Evolutionary conservation across 2,113 vertebrate species (phyloP).

Genomic region (Brienomyrus brachyistius): DNA sequence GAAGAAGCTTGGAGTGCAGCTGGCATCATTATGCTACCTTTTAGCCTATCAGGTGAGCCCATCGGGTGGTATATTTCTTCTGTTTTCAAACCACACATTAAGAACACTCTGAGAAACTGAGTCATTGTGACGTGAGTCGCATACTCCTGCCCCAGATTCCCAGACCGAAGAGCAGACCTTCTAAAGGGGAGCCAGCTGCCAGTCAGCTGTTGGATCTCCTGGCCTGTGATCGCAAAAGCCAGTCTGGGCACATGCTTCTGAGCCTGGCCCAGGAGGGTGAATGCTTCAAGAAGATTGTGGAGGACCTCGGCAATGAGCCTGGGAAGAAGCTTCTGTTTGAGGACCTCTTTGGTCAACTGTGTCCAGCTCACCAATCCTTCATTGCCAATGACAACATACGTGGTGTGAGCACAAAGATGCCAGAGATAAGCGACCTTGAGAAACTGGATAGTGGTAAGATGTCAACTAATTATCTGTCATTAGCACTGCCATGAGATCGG

Average conservation of each 20-base stretch:
- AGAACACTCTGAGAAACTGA: neutral
- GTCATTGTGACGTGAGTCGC: neutral
- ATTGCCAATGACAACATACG: slow-evolving; percentile 77
- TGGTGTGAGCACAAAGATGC: slow-evolving; percentile 56
- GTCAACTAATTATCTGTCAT: neutral
- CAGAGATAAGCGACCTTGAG: slow-evolving; percentile 66
- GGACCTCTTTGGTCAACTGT: slow-evolving; percentile 64
- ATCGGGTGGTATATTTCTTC: neutral
- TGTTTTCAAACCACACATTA: neutral
- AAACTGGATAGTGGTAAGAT: slow-evolving; percentile 78
- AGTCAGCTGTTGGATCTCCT: slow-evolving; percentile 72
- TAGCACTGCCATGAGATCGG: neutral
- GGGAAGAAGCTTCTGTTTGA: slow-evolving; percentile 73
- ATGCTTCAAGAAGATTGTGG: slow-evolving; percentile 78
- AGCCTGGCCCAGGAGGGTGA: slow-evolving; percentile 72
- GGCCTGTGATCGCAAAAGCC: slow-evolving; percentile 85
- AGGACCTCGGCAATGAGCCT: slow-evolving; percentile 78
- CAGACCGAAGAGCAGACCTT: slow-evolving; percentile 77
- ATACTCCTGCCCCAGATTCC: slow-evolving; percentile 61
- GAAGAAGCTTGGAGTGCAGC: slow-evolving; percentile 74
- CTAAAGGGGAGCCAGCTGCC: slow-evolving; percentile 68
- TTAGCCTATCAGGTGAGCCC: slow-evolving; percentile 79
- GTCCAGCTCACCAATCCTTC: slow-evolving; percentile 59
- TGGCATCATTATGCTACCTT: slow-evolving; percentile 80
- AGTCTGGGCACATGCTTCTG: slow-evolving; percentile 89